phyloP scores from a whole-genome alignment of 92 coral and sea anemone genomes.

The Montipora capitata region DNA sequence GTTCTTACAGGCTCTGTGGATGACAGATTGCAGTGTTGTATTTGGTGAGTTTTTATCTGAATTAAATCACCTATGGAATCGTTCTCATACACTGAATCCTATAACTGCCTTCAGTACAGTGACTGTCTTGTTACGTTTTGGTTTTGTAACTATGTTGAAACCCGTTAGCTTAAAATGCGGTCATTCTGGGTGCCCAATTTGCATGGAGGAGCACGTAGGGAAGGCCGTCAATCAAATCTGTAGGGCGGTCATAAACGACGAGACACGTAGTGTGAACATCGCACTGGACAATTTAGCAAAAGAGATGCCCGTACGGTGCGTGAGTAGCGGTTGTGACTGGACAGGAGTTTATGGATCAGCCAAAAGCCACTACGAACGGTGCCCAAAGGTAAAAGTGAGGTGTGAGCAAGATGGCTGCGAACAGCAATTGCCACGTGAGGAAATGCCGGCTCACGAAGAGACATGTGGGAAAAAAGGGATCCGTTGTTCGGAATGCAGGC shows the following conservation, averaged over 20 bases:
- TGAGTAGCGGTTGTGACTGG: neutral
- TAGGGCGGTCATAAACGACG: neutral
- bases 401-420: too few relatives aligned
- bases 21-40: slow-evolving; percentile 7
- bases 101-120: neutral
- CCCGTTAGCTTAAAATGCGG: slow-evolving; percentile 11
- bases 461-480: too few relatives aligned
- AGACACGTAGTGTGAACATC: neutral
- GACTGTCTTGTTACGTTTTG: neutral
- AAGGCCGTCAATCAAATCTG: neutral
- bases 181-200: slow-evolving; percentile 18
- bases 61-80: neutral
- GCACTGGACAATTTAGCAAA: neutral
- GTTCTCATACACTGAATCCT: neutral
- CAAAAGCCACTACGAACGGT: too few relatives aligned
- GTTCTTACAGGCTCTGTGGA: neutral
- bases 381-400: too few relatives aligned
- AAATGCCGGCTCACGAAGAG: too few relatives aligned
- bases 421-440: too few relatives aligned
- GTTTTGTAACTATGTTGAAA: neutral
- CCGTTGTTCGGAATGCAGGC: too few relatives aligned
- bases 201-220: neutral
- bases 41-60: slow-evolving; percentile 8
- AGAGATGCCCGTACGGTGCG: slow-evolving; percentile 8
- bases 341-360: too few relatives aligned